Percentiles rank a stretch among this genome's conserved stretches.
These are phyloP conservation scores for Tragelaphus strepsiceros DNA, from an alignment of 2,113 vertebrate genomes.

Conservation along the genomic window DNA sequence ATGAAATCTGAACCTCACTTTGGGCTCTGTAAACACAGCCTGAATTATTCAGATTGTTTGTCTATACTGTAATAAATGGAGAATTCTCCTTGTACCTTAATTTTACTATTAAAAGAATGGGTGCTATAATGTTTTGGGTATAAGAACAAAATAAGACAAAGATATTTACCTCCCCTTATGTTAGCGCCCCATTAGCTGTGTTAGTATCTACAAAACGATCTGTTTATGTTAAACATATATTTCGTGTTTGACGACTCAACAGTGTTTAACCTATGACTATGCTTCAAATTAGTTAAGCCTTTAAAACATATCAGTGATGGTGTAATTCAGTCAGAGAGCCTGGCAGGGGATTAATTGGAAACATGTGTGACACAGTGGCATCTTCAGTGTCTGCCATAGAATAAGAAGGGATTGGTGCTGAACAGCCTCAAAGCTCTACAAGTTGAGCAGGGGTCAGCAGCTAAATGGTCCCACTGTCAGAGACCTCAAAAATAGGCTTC, in stretches of 20 bases:
- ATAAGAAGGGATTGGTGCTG: not conserved
- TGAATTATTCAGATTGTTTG: conserved; percentile 74
- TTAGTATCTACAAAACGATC: conserved; percentile 49
- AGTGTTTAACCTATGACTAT: conserved; percentile 54
- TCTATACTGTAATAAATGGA: conserved; percentile 68
- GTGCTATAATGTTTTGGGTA: not conserved
- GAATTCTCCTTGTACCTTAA: conserved; percentile 53
- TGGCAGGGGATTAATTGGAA: conserved; percentile 69
- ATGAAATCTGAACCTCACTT: conserved; percentile 64
- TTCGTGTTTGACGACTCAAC: conserved; percentile 28
- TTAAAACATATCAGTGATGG: conserved; percentile 46
- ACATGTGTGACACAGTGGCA: conserved; percentile 34
- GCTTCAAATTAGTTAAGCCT: conserved; percentile 50
- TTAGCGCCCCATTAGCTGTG: not conserved
- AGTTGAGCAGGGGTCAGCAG: not conserved
- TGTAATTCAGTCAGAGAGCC: conserved; percentile 46
- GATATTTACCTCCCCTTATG: not conserved
- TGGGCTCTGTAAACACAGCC: conserved; percentile 62
- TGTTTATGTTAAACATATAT: conserved; percentile 52
- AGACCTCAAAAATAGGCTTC: not conserved
- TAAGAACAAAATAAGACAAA: conserved; percentile 52
- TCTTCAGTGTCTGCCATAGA: not conserved
- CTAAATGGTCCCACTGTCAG: not conserved
- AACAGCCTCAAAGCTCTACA: not conserved
- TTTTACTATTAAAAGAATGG: conserved; percentile 57